Base-by-base conservation (phyloP, 2,888 invertebrate genomes). In the Drosophila differens region DNA sequence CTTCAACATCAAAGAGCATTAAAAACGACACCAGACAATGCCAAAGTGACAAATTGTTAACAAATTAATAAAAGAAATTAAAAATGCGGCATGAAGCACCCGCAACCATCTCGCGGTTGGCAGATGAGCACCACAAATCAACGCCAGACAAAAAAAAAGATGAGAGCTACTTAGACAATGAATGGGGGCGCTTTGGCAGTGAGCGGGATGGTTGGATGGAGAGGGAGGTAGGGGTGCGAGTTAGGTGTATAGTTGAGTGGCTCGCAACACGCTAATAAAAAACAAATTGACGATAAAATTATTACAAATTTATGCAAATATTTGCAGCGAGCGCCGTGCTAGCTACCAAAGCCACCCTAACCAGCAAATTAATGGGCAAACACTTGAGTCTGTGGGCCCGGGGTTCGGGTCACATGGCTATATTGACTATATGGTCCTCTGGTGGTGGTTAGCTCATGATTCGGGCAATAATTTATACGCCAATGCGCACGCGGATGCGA, bases 271-370 rank as follows among this genome's bases (percentile, higher is more conserved):
- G 91, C 90, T 90, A 92, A 91, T 91, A 91, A 91, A 91, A 91
- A 81, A 81, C 89, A 91, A 91, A 91, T 92, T 91, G 91, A 88
- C 89, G 83, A 89, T 88, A 82, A 92, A 92, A 91, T 91, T 91
- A 91, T 92, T 91, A 91, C 91, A 91, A 91, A 91, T 91, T 91
- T 92, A 92, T 92, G 92, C 91, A 92, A 92, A 92, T 92, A 85
- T 90, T 91, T 87, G 88, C 88, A 76, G 70, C 63, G 33, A 58
- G 49, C 37, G 52, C n/a, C 65, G 70, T 44, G 58, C 59, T 70
- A 55, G 72, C 70, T 52, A 30, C 39, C 57, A 37, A 41, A 57
- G 60, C 74, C 67, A 76, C 83, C 85, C 79, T 63, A 76, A 62
- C 72, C 76, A 64, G 70, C 76, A 84, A 87, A 86, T 86, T 89